Evolutionary conservation across 2,797 vertebrate species (phyloP).

Genomic region (Coccyzus lansbergi): DNA sequence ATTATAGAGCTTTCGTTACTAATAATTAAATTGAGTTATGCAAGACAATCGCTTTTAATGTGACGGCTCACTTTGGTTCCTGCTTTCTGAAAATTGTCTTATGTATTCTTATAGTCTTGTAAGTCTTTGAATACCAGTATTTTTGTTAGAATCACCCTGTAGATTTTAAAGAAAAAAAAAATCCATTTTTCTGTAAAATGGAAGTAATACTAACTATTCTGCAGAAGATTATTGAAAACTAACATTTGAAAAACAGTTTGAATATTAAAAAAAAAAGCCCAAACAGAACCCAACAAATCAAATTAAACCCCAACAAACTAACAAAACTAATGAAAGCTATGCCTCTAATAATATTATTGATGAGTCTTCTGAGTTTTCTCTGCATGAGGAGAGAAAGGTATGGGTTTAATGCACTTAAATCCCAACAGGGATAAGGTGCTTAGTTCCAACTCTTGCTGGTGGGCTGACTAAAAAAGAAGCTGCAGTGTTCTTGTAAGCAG

Average conservation of each 20-base stretch:
- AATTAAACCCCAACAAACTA: not conserved
- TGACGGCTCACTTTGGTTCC: not conserved
- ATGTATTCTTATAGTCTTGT: not conserved
- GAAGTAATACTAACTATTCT: not conserved
- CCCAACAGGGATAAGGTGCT: not conserved
- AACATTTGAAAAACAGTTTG: not conserved
- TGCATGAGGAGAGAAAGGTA: not conserved
- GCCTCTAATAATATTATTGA: not conserved
- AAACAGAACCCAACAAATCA: not conserved
- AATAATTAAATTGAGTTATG: not conserved
- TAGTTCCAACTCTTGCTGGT: not conserved
- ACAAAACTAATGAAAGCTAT: not conserved
- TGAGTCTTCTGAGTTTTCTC: not conserved
- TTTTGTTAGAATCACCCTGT: not conserved
- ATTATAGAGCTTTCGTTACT: not conserved
- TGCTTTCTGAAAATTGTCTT: not conserved
- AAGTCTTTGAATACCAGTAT: not conserved
- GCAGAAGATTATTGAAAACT: not conserved
- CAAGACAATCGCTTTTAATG: not conserved
- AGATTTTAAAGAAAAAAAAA: not conserved
- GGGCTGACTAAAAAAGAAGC: not conserved
- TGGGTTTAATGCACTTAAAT: not conserved
- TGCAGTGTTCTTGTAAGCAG: not conserved
- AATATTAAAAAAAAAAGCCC: not conserved
- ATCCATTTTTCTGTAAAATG: not conserved